Percentiles rank a stretch among this genome's conserved stretches.
Evolutionary conservation across 1,140 invertebrate genomes (phyloP).

Genomic region (Nautilus pompilius): DNA sequence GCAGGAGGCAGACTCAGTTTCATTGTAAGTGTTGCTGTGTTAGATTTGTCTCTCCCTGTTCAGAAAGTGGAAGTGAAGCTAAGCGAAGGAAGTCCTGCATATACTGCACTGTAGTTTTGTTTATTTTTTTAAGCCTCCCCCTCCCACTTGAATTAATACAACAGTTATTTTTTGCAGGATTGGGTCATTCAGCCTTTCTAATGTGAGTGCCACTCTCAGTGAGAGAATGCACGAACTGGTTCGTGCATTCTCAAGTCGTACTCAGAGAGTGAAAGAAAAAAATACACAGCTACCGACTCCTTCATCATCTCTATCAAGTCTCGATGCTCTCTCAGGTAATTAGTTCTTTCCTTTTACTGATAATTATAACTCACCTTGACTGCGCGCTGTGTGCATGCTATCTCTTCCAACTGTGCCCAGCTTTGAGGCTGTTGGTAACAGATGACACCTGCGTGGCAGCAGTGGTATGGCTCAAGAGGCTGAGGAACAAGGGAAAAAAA

Average conservation of each 20-base stretch:
- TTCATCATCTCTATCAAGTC: conserved; percentile 28
- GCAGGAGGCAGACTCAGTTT: background rate
- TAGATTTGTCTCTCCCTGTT: too few species aligned
- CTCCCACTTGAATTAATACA: too few species aligned
- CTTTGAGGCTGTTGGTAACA: too few species aligned
- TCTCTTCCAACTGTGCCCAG: too few species aligned
- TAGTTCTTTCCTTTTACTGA: background rate
- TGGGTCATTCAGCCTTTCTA: conserved; percentile 34
- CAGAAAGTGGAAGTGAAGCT: too few species aligned
- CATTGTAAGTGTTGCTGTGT: too few species aligned
- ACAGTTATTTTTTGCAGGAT: conserved; percentile 11
- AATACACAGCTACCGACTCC: conserved; percentile 46
- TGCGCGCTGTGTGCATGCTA: background rate
- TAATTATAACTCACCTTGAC: background rate
- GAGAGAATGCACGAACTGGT: conserved; percentile 45
- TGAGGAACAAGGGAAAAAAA: too few species aligned
- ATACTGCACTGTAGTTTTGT: too few species aligned
- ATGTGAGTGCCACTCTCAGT: conserved; percentile 45
- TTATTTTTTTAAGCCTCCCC: too few species aligned
- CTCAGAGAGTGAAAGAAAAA: conserved; percentile 45
- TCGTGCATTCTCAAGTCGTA: conserved; percentile 43
- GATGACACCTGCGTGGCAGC: too few species aligned
- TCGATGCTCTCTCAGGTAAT: conserved; percentile 40
- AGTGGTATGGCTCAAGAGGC: too few species aligned
- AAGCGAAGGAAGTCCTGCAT: too few species aligned